Base-by-base conservation (phyloP, 2,888 invertebrate species). In the Eilema griseolum region DNA sequence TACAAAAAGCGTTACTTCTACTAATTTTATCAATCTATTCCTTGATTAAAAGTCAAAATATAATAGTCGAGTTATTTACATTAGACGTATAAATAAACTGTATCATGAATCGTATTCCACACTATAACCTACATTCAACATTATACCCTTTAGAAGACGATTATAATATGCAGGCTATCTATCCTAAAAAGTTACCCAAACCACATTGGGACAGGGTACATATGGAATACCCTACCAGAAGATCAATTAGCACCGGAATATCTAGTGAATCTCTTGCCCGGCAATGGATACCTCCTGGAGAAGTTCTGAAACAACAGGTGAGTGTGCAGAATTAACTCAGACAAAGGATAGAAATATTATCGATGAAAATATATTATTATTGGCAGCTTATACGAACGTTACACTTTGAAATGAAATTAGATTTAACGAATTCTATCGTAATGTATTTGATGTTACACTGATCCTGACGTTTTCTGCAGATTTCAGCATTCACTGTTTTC, bases 171-270 rank as follows among this genome's bases (percentile, higher is more conserved):
- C 93, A 94, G 80, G 91, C 88, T 0, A 74, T 86, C 26, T 94
- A 93, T 73, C 90, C 88, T 0, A 90, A 90, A 59, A 91, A 90
- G 77, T 72, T 83, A 20, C 78, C 85, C 0, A 78, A 77, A 3
- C 80, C 83, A 0, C 70, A 80, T 52, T 94, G 93, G 93, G 93
- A 95, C 67, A 83, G 88, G 2, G 86, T 94, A 0, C 88, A 89
- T 61, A 61, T 92, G 2, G 83, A 86, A 46, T 94, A 93, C 66
- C 93, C 94, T 0, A 89, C 93, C 0, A 88, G 83, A 31, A 90
- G 90, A 72, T 88, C 84, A 56, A 88, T 90, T 2, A 82, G 78
- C 0, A 86, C 90, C 1, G 91, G 86, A 0, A 66, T 72, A 7
- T 89, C 93, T 0, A 93, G 93, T 79, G 90, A 93, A 80, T 85